These are phyloP conservation scores for Bombus breviceps DNA, from an alignment of 1,140 invertebrate genomes.

Conservation along the genomic window DNA sequence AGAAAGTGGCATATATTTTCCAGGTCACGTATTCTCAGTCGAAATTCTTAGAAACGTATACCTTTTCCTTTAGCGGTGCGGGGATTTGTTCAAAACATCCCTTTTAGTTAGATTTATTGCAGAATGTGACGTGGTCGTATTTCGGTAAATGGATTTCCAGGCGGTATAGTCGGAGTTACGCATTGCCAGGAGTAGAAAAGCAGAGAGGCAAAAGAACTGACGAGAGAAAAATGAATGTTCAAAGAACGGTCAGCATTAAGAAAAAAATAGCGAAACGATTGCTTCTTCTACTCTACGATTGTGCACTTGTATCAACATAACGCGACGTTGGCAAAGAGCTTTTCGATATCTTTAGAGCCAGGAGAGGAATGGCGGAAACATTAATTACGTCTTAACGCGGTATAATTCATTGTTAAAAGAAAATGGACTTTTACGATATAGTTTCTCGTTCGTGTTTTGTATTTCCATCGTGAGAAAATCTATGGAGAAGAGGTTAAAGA, in stretches of 20 bases:
- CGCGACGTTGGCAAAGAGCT: not conserved
- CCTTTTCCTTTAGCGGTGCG: conserved; percentile 10
- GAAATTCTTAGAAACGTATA: not conserved
- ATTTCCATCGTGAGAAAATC: not conserved
- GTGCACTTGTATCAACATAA: not conserved
- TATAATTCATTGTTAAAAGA: not conserved
- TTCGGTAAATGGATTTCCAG: conserved; percentile 58
- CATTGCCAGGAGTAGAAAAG: not conserved
- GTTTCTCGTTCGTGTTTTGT: not conserved
- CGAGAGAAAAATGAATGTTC: conserved; percentile 19
- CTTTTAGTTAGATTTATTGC: conserved; percentile 37
- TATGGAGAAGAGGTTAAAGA: no score
- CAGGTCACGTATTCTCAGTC: not conserved
- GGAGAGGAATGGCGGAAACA: not conserved
- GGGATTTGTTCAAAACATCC: conserved; percentile 31
- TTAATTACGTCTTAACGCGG: not conserved
- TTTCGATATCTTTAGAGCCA: not conserved
- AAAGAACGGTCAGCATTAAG: not conserved
- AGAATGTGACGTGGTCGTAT: conserved; percentile 18
- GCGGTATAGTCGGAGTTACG: not conserved
- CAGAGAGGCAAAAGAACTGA: not conserved
- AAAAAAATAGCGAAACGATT: conserved; percentile 8
- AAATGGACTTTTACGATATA: not conserved
- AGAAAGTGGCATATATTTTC: not conserved
- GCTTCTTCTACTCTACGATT: not conserved